Conservation (phyloP, 2,888 invertebrate species). For the Cactoblastis cactorum region DNA sequence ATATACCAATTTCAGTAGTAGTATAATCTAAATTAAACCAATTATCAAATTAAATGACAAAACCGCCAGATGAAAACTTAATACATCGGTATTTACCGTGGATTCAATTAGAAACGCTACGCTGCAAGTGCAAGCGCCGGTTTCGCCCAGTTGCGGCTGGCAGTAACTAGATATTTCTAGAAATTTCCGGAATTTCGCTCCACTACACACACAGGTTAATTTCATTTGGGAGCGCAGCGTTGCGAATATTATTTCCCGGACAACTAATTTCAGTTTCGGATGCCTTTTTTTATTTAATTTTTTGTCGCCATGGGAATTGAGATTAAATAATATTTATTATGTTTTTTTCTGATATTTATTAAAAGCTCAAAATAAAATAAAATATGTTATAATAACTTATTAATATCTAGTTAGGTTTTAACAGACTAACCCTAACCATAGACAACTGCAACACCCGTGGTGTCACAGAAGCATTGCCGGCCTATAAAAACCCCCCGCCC, state of each 20-base stretch:
- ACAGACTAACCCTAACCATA: too few species aligned
- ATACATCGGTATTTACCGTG: conserved; percentile 34
- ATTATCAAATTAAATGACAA: conserved; percentile 16
- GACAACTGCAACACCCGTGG: too few species aligned
- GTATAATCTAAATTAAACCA: not conserved
- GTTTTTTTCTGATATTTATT: not conserved
- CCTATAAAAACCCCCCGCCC: too few species aligned
- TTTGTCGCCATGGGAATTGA: not conserved
- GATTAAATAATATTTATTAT: not conserved
- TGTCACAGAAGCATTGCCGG: too few species aligned
- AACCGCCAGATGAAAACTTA: conserved; percentile 34
- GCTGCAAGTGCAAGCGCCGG: conserved; percentile 37
- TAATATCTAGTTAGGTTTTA: too few species aligned
- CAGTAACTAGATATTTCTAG: conserved; percentile 35
- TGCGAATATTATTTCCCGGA: conserved; percentile 24
- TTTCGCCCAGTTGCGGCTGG: conserved; percentile 26
- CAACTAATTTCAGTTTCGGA: conserved; percentile 17
- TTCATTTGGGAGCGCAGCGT: conserved; percentile 35
- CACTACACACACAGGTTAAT: conserved; percentile 39
- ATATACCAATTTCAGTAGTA: not conserved
- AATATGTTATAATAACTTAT: too few species aligned
- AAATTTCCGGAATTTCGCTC: conserved; percentile 37
- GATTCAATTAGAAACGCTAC: conserved; percentile 47
- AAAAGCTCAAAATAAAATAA: too few species aligned
- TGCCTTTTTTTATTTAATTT: conserved; percentile 4